Percentiles rank a stretch among this genome's conserved stretches.
Evolutionary conservation across 1,140 invertebrate genomes (phyloP).

Genomic region (Apis laboriosa): DNA sequence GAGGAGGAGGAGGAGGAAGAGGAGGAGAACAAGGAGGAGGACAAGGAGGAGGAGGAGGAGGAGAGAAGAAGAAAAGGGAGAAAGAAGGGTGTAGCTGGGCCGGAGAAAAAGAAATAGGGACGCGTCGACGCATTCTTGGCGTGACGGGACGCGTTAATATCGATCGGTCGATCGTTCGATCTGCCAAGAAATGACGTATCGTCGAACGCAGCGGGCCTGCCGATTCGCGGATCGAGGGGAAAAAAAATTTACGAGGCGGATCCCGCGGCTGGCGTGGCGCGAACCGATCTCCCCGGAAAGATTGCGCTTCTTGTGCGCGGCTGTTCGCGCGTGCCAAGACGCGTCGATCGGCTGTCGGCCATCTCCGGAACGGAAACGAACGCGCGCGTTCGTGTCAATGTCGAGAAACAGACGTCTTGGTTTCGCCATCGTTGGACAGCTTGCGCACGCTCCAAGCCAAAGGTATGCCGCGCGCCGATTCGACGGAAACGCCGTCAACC

Average conservation of each 20-base stretch:
- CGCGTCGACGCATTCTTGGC: conserved; percentile 57
- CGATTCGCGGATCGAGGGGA: conserved; percentile 53
- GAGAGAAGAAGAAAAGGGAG: neutral
- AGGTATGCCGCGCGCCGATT: neutral
- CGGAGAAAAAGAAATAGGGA: conserved; percentile 54
- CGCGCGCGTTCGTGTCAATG: conserved; percentile 18
- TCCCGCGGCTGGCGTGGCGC: conserved; percentile 19
- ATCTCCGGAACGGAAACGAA: conserved; percentile 8
- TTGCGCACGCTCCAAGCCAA: neutral
- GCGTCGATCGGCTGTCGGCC: conserved; percentile 22
- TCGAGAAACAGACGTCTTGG: conserved; percentile 32
- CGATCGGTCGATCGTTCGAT: conserved; percentile 49
- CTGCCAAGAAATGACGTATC: conserved; percentile 64
- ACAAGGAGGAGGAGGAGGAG: too few species aligned
- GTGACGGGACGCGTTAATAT: conserved; percentile 63
- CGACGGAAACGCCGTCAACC: conserved; percentile 1
- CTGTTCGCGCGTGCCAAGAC: conserved; percentile 44
- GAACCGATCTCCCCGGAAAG: conserved; percentile 45
- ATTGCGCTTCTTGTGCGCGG: conserved; percentile 51
- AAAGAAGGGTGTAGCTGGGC: conserved; percentile 12
- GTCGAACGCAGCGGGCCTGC: conserved; percentile 51
- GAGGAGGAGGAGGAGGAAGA: neutral
- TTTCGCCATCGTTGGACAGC: conserved; percentile 8
- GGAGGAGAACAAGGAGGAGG: neutral
- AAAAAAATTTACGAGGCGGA: conserved; percentile 59